These are phyloP conservation scores for Enteromius paludinosus DNA, from an alignment of 2,797 vertebrate genomes.

Conservation along the genomic window DNA sequence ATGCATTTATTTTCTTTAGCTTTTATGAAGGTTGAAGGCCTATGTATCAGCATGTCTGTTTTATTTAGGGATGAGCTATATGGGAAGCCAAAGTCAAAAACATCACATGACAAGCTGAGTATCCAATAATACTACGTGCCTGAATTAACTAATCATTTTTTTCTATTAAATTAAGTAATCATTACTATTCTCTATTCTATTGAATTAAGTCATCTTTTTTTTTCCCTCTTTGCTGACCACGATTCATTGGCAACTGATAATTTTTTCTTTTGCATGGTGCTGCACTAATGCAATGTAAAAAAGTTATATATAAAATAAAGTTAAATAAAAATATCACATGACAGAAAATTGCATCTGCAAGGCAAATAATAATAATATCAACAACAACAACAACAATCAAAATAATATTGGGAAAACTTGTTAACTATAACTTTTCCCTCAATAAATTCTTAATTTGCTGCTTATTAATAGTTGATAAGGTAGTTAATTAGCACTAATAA, in stretches of 20 bases:
- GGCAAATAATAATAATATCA: background rate
- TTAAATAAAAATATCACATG: background rate
- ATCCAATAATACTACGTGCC: background rate
- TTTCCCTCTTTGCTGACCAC: background rate
- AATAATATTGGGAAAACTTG: background rate
- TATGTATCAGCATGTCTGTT: background rate
- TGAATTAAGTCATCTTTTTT: too few relatives aligned
- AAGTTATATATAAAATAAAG: too few relatives aligned
- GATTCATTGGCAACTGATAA: background rate
- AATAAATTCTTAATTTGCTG: too few relatives aligned
- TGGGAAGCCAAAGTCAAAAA: background rate
- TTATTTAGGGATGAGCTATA: background rate
- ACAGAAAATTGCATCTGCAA: background rate
- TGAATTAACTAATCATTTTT: background rate
- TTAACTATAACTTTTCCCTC: too few relatives aligned
- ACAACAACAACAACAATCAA: background rate
- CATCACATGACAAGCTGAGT: background rate
- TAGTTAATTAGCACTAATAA: too few relatives aligned
- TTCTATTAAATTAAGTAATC: too few relatives aligned
- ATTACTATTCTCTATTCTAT: too few relatives aligned
- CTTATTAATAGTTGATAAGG: too few relatives aligned
- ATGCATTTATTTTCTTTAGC: background rate
- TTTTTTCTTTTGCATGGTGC: background rate
- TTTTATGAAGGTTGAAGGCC: background rate
- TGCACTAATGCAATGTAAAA: background rate